phyloP scores from a whole-genome alignment of 2,888 invertebrate species.

The Schrankia costaestrigalis region DNA sequence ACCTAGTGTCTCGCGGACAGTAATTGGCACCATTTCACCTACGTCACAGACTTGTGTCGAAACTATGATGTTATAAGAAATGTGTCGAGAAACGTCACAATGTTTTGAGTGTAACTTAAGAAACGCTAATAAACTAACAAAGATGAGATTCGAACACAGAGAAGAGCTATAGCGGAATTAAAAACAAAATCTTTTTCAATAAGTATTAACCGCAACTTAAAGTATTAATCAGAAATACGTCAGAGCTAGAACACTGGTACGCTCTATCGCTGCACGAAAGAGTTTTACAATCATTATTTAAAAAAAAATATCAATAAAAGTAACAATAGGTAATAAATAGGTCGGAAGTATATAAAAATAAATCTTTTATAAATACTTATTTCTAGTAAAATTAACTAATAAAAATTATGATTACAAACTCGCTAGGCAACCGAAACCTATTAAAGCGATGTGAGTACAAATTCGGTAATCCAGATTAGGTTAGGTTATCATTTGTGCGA shows the following conservation, averaged over 20 bases:
- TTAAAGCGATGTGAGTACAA: conserved; percentile 34
- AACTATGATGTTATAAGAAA: conserved; percentile 28
- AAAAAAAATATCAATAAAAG: conserved; percentile 53
- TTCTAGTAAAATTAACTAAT: conserved; percentile 49
- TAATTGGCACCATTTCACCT: conserved; percentile 65
- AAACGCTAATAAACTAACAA: conserved; percentile 61
- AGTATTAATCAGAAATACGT: conserved; percentile 40
- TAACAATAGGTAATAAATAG: conserved; percentile 70
- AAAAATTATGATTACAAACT: conserved; percentile 45
- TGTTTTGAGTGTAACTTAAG: conserved; percentile 37
- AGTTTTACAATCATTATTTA: conserved; percentile 30
- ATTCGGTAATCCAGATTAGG: conserved; percentile 20
- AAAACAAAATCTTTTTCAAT: conserved; percentile 54
- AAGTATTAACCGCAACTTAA: conserved; percentile 77
- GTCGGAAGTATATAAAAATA: conserved; percentile 71
- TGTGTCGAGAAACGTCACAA: conserved; percentile 25
- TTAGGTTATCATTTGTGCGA: conserved; percentile 25
- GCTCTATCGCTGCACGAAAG: conserved; percentile 37
- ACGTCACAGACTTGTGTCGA: conserved; percentile 26
- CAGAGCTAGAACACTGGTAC: conserved; percentile 49
- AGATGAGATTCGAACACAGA: conserved; percentile 71
- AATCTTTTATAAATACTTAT: conserved; percentile 75
- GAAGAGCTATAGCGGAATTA: conserved; percentile 55
- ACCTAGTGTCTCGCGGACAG: conserved; percentile 52
- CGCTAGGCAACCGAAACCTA: conserved; percentile 38